Conservation (phyloP, 2,888 invertebrate species). For the Harpalus rufipes region DNA sequence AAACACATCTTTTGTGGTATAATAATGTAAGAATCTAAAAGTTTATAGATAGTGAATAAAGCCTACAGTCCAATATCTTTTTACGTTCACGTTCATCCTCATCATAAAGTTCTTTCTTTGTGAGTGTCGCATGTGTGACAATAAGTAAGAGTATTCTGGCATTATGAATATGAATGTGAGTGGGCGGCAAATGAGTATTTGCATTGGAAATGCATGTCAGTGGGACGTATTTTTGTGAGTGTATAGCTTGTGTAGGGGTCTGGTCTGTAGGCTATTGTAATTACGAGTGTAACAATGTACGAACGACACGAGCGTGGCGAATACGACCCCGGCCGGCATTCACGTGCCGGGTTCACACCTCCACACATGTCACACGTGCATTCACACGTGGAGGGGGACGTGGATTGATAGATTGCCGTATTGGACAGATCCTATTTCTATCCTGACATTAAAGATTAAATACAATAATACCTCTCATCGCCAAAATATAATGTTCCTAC, state of each 20-base stretch:
- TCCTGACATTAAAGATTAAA: neutral
- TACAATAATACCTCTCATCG: neutral
- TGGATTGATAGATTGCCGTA: neutral
- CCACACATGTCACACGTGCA: conserved; percentile 33
- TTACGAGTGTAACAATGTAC: conserved; percentile 47
- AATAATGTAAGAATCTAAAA: neutral
- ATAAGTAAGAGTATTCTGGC: conserved; percentile 48
- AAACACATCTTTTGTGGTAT: neutral
- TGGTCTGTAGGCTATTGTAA: conserved; percentile 55
- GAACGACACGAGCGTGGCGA: conserved; percentile 43
- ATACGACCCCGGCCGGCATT: conserved; percentile 10
- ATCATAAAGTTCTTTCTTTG: neutral
- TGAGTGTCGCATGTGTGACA: conserved; percentile 28
- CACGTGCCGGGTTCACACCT: conserved; percentile 54
- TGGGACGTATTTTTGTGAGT: conserved; percentile 41
- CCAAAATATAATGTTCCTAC: neutral
- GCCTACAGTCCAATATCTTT: conserved; percentile 31
- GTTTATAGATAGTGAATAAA: conserved; percentile 35
- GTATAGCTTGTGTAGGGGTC: conserved; percentile 29
- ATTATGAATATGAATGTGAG: conserved; percentile 40
- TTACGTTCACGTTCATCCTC: conserved; percentile 2
- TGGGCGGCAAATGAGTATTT: conserved; percentile 47
- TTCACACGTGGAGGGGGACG: neutral
- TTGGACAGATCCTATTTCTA: neutral
- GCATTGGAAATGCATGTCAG: conserved; percentile 52